Base-by-base conservation (phyloP, 2,797 vertebrate genomes). In the Anabas testudineus region DNA sequence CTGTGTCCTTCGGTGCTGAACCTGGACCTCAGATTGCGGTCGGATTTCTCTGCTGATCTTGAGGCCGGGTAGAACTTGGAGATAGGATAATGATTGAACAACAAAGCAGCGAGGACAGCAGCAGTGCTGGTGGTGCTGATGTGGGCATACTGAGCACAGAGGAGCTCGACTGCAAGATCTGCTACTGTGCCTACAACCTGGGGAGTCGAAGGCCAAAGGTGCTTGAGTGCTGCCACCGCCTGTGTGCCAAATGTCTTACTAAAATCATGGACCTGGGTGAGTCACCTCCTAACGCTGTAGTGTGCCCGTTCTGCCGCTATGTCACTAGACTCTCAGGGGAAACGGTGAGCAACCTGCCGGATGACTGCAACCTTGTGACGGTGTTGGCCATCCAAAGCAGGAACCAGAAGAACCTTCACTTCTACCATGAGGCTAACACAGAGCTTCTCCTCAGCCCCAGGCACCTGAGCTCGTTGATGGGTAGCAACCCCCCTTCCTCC, bases 81-180 rank as follows among this genome's bases (percentile, higher is more conserved):
- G 28, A 12, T 0, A 47, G 37, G 55, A 84, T 66, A 67, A 87
- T 78, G 85, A 63, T 83, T 1, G 82, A 79, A 47, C 82, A 77
- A 45, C 86, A 85, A 16, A 61, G 53, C 53, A 2, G 63, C 0
- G 81, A 87, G 12, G 34, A 81, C 14, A 59, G 72, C 45, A 78
- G 37, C 0, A 26, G 45, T 22, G 49, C 70, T 65, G 78, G 24
- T 1, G 55, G 71, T 64, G 74, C 0, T 1, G 15, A 86, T 0
- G 7, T 81, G 41, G 95, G 96, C 62, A 70, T 58, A 2, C 69
- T 78, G 32, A 90, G 85, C 78, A 70, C 91, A 0, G 97, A 98
- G 1, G 97, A 99, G 75, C 92, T 98, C 1, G 97, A 99, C 93
- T 99, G 98, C 84, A 98, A 98, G 90, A 99, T 99, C 87, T 99